These are phyloP conservation scores for Leptogaster cylindrica DNA, from an alignment of 2,888 invertebrate genomes.

Conservation along the genomic window DNA sequence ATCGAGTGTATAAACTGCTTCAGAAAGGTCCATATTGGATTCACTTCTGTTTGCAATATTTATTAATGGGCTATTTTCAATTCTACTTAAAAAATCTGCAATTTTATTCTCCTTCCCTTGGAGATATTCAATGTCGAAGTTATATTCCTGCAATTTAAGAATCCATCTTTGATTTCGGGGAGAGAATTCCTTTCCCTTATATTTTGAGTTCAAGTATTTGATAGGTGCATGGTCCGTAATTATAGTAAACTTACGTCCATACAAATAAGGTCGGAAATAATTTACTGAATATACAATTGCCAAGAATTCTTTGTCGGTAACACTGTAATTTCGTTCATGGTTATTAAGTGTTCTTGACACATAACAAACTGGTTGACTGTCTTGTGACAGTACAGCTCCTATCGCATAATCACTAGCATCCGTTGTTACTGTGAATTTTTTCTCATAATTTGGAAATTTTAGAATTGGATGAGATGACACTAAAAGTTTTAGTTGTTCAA, in stretches of 20 bases:
- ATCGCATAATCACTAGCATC: conserved; percentile 42
- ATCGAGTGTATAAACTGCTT: too few relatives aligned
- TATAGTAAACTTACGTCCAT: too few relatives aligned
- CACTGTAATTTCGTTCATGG: conserved; percentile 43
- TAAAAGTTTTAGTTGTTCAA: conserved; percentile 38
- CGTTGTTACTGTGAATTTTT: conserved; percentile 36
- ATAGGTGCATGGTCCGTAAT: too few relatives aligned
- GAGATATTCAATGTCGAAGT: too few relatives aligned
- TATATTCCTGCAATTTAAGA: too few relatives aligned
- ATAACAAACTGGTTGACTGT: not conserved
- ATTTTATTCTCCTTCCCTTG: too few relatives aligned
- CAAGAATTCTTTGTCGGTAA: conserved; percentile 45
- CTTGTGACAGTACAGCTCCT: conserved; percentile 18
- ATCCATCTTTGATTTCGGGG: conserved; percentile 41
- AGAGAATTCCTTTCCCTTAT: conserved; percentile 43
- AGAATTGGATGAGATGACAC: conserved; percentile 38
- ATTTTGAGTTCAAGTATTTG: conserved; percentile 42
- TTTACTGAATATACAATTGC: conserved; percentile 45
- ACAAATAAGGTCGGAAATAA: conserved; percentile 44
- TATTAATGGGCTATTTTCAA: too few relatives aligned
- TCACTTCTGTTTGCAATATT: too few relatives aligned
- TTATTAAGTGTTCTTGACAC: conserved; percentile 23
- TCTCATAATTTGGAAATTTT: conserved; percentile 41
- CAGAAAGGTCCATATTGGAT: too few relatives aligned
- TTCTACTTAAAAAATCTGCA: too few relatives aligned